Evolutionary conservation across 2,113 vertebrate genomes (phyloP).

Genomic region (Steatornis caripensis): DNA sequence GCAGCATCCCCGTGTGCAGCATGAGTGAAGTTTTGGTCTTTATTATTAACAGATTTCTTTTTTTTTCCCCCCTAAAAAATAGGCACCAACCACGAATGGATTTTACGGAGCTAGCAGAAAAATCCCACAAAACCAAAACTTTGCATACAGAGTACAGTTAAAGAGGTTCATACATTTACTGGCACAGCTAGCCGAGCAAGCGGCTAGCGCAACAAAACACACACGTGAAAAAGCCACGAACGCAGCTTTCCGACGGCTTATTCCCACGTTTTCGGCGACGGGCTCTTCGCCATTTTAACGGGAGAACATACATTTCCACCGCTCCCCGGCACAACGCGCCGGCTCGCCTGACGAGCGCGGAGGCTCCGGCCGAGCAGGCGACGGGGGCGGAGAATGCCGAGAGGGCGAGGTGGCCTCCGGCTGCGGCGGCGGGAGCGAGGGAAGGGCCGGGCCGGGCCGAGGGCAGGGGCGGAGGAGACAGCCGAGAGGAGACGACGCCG

Average conservation of each 20-base stretch:
- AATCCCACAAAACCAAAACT: neutral
- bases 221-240: fast-evolving
- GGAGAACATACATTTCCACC: fast-evolving
- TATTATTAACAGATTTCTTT: neutral
- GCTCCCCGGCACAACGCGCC: neutral
- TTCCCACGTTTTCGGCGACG: neutral
- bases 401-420: neutral
- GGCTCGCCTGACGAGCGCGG: too few relatives aligned
- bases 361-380: neutral
- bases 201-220: neutral
- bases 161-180: neutral
- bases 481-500: neutral
- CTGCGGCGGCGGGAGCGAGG: neutral
- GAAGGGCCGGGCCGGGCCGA: neutral
- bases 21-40: fast-evolving
- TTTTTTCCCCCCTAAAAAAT: neutral
- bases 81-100: neutral
- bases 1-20: neutral
- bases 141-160: neutral
- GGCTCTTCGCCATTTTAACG: neutral
- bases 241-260: fast-evolving
- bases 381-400: neutral
- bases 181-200: neutral
- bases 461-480: too few relatives aligned
- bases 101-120: neutral